A percentile compares a stretch with the other conserved stretches of the same genome.
These are phyloP conservation scores for Stenotaenia linearis DNA, from an alignment of 2,888 invertebrate genomes.

Conservation along the genomic window DNA sequence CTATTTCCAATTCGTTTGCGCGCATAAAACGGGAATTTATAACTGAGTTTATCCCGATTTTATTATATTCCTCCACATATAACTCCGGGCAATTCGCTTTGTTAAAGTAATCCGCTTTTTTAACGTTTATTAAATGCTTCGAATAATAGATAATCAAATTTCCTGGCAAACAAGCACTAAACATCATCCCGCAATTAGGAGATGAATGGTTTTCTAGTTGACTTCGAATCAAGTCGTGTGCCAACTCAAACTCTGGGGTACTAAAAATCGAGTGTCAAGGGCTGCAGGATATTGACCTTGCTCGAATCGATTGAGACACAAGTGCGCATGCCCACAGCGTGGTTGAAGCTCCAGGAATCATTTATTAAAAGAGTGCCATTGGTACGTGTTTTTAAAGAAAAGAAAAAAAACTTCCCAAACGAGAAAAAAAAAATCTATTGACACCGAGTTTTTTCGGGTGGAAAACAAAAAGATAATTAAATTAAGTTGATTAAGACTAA, in stretches of 20 bases:
- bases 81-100: neutral
- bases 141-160: neutral
- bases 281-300: conserved; percentile 19
- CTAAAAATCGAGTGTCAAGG: conserved; percentile 17
- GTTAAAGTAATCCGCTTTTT: neutral
- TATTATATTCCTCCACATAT: neutral
- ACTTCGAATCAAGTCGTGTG: conserved; percentile 14
- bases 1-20: conserved; percentile 24
- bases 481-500: neutral
- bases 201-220: conserved; percentile 11
- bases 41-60: neutral
- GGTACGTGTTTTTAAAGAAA: too few relatives aligned
- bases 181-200: neutral
- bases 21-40: conserved; percentile 23
- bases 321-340: conserved; percentile 14
- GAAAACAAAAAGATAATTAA: neutral
- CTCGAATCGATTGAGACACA: conserved; percentile 1
- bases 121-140: neutral
- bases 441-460: too few relatives aligned
- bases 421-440: too few relatives aligned
- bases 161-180: neutral
- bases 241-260: conserved; percentile 1
- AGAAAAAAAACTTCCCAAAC: too few relatives aligned
- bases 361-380: conserved; percentile 6
- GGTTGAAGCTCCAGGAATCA: neutral